Percentiles rank a stretch among this genome's conserved stretches.
These are phyloP conservation scores for Drosophila pectinifera DNA, from an alignment of 1,140 invertebrate genomes.

Conservation along the genomic window DNA sequence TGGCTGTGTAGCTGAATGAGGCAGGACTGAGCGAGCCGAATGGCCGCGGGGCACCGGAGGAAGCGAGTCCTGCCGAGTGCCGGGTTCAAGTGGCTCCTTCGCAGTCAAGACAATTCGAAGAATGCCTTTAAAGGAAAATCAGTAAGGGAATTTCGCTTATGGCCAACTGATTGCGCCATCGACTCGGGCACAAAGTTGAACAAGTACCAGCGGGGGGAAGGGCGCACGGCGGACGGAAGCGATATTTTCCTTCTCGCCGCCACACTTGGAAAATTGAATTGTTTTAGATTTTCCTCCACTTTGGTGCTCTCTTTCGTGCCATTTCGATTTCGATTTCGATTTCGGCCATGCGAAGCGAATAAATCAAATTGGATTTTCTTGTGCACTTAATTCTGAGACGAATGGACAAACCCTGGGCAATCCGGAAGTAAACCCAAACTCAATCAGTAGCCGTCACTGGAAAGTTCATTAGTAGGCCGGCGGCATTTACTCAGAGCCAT, in stretches of 20 bases:
- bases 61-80: neutral
- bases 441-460: constrained; percentile 37
- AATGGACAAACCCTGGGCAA: constrained; percentile 43
- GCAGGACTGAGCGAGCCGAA: constrained; percentile 10
- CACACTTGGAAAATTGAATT: constrained; percentile 79
- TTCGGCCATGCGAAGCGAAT: constrained; percentile 55
- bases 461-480: constrained; percentile 43
- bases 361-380: constrained; percentile 83
- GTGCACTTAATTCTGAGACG: constrained; percentile 68
- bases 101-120: constrained; percentile 78
- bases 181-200: constrained; percentile 52
- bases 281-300: constrained; percentile 76
- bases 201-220: constrained; percentile 13
- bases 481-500: constrained; percentile 14
- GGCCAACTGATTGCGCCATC: constrained; percentile 77
- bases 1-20: constrained; percentile 11
- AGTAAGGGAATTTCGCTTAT: constrained; percentile 80
- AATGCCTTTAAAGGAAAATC: constrained; percentile 82
- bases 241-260: constrained; percentile 38
- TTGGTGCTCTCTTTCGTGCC: constrained; percentile 40
- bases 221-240: constrained; percentile 4
- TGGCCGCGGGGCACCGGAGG: constrained; percentile 1
- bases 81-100: constrained; percentile 63
- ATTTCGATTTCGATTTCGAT: constrained; percentile 18
- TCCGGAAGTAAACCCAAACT: constrained; percentile 57